These are phyloP conservation scores for Euphonia xanthogaster DNA, from an alignment of 2,797 vertebrate genomes.

Conservation along the genomic window DNA sequence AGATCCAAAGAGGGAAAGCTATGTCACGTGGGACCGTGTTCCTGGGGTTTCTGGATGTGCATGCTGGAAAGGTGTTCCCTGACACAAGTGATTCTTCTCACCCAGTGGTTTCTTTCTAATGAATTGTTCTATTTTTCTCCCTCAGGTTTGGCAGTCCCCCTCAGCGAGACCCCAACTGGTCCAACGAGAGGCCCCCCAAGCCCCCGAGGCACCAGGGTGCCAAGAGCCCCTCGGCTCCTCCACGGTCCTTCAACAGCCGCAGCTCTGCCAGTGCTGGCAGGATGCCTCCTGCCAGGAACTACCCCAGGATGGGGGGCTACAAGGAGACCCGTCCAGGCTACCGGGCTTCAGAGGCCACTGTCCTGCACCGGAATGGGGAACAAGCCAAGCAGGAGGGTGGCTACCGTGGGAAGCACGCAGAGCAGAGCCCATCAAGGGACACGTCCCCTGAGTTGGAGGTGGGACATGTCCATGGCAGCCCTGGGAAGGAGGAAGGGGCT, in stretches of 20 bases:
- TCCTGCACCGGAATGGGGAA: constrained; percentile 68
- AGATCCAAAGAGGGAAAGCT: not conserved
- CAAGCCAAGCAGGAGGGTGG: constrained; percentile 51
- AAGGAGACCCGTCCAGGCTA: constrained; percentile 73
- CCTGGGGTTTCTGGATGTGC: not conserved
- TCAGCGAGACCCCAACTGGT: constrained; percentile 85
- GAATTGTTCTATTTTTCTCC: not conserved
- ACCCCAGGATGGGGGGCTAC: constrained; percentile 72
- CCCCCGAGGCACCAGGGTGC: constrained; percentile 66
- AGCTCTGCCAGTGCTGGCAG: constrained; percentile 60
- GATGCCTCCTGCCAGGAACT: constrained; percentile 67
- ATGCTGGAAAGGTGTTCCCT: fast-evolving
- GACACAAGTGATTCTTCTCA: not conserved
- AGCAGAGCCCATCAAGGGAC: constrained; percentile 66
- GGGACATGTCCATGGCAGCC: constrained; percentile 10
- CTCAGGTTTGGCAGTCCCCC: constrained; percentile 82
- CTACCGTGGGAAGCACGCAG: constrained; percentile 65
- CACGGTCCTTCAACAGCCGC: constrained; percentile 73
- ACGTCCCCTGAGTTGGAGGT: constrained; percentile 68
- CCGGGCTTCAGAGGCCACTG: constrained; percentile 37
- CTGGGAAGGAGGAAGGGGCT: constrained; percentile 68
- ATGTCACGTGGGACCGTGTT: fast-evolving
- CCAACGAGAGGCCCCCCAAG: constrained; percentile 76
- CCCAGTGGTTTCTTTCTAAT: not conserved
- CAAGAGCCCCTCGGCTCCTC: constrained; percentile 46